A percentile compares a stretch with the other conserved stretches of the same genome.
These are phyloP conservation scores for Ceratitis capitata DNA, from an alignment of 1,140 invertebrate species.

Conservation along the genomic window DNA sequence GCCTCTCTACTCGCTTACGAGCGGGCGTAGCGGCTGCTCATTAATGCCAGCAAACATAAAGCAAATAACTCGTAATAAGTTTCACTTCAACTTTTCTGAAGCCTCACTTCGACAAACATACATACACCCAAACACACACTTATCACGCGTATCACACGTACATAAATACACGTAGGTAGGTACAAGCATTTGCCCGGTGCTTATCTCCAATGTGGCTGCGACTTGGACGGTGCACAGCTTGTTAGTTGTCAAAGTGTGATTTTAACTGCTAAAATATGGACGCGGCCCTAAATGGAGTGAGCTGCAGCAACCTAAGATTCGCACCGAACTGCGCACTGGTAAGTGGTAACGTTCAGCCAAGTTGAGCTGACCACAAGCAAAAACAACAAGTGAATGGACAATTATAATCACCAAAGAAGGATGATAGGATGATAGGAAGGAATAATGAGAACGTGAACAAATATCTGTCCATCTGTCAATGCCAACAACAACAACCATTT, in stretches of 20 bases:
- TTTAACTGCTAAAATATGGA: constrained; percentile 36
- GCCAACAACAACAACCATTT: not conserved
- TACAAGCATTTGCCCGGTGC: not conserved
- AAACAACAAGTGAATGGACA: not conserved
- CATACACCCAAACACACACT: not conserved
- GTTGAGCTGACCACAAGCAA: not conserved
- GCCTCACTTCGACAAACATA: not conserved
- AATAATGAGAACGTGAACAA: not conserved
- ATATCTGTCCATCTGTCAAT: too few relatives aligned
- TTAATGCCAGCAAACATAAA: constrained; percentile 34
- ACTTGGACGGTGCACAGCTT: not conserved
- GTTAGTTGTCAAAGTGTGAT: constrained; percentile 17
- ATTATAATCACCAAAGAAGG: not conserved
- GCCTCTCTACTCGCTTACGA: too few relatives aligned
- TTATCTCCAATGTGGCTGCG: too few relatives aligned
- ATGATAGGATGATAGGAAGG: too few relatives aligned
- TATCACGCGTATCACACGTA: not conserved
- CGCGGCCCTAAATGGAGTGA: not conserved
- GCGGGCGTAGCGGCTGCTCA: not conserved
- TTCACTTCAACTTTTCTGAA: constrained; percentile 24
- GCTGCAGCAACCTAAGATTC: not conserved
- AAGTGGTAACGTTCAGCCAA: not conserved
- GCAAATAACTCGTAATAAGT: constrained; percentile 32
- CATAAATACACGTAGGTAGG: not conserved
- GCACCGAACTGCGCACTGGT: not conserved